Evolutionary conservation across 2,797 vertebrate genomes (phyloP).

Genomic region (Cyprinodon diabolis): DNA sequence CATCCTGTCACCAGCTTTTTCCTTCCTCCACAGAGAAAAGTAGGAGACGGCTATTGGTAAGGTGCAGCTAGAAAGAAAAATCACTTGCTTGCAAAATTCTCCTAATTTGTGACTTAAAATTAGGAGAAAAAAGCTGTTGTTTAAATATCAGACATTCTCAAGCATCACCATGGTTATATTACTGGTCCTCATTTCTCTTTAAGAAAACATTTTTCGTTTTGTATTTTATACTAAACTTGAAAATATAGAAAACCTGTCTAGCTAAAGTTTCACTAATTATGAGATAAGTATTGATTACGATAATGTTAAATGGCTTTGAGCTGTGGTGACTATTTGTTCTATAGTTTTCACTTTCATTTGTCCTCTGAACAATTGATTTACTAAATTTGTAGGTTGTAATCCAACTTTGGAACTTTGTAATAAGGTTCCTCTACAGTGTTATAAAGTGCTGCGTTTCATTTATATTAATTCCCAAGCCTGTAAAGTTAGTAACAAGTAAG

Average conservation of each 20-base stretch:
- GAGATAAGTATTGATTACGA: neutral
- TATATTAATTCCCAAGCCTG: no score
- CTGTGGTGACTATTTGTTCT: no score
- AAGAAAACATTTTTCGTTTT: neutral
- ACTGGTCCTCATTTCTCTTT: neutral
- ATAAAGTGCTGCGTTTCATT: no score
- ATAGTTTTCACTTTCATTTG: no score
- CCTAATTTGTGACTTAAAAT: neutral
- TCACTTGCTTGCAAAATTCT: neutral
- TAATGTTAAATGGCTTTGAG: neutral
- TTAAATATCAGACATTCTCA: neutral
- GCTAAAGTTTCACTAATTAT: neutral
- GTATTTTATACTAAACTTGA: neutral
- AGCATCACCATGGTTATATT: neutral
- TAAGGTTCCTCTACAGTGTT: no score
- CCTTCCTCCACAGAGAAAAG: slow-evolving; percentile 13
- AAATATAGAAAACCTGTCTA: neutral
- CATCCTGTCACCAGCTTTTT: slow-evolving; percentile 20
- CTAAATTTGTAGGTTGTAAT: no score
- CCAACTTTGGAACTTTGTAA: no score
- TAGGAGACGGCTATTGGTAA: neutral
- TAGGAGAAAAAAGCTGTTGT: neutral
- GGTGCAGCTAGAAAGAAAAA: neutral
- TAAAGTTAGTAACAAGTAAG: no score
- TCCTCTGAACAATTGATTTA: no score